Evolutionary conservation across 2,888 invertebrate genomes (phyloP), one percentile per base, ranked within the genome.

Genomic region (Ctena decussata): DNA sequence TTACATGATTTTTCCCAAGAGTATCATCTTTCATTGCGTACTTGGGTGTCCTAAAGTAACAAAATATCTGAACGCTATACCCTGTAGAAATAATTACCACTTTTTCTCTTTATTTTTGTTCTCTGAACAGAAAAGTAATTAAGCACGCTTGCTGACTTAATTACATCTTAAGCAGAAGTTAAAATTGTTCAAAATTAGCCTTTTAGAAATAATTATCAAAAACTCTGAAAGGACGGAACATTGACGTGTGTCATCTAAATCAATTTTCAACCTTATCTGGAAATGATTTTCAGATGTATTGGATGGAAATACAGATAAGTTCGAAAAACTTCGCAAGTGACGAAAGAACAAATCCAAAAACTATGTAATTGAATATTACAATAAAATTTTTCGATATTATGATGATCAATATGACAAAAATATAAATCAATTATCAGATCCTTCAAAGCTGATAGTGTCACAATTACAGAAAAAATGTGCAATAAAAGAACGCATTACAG

Each of bases 1-100:
- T n/a, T n/a, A n/a, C n/a, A n/a, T n/a, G n/a, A n/a, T n/a, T n/a
- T 57, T 57, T 57, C 57, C 57, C 57, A 57, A 27, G 57, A 57
- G 15, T 57, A 57, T 57, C 57, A 24, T 2, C n/a, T 57, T 57
- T 24, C 57, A 24, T 27, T 24, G 57, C 27, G 27, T 57, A 57
- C 57, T 57, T 57, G 57, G 57, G 57, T 57, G 57, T 57, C 27
- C 57, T 24, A 57, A 57, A 27, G 57, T 24, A 27, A 57, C 57
- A 57, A 57, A 24, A 57, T 57, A 57, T 57, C 24, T 57, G 27
- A 57, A 24, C 12, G 27, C 8, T 27, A 57, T 3, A 57, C 57
- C 12, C 57, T 15, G 24, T 27, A 24, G 2, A 24, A 15, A 24
- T 57, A 5, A 57, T 57, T 24, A 57, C 6, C 41, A 41, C 57